phyloP scores from a whole-genome alignment of 2,113 vertebrate species.

The Geococcyx californianus region DNA sequence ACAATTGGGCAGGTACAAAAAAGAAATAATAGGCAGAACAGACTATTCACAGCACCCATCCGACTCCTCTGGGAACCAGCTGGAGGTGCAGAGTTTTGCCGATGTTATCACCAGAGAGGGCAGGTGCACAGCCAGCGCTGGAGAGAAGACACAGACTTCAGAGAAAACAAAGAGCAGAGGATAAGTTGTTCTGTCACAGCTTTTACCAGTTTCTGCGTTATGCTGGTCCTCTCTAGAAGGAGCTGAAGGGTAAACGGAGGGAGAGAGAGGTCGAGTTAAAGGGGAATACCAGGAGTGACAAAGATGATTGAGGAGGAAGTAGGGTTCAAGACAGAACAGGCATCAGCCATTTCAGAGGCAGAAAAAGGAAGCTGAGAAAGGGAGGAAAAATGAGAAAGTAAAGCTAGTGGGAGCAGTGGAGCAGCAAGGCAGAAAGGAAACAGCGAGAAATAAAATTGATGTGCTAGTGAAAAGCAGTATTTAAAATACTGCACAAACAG shows the following conservation, averaged over 20 bases:
- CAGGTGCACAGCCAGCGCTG: not conserved
- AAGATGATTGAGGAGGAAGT: rapidly evolving
- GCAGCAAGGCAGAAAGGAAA: not conserved
- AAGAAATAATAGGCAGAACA: not conserved
- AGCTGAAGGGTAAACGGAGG: not conserved
- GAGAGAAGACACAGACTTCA: not conserved
- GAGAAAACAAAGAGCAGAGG: not conserved
- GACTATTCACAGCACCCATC: not conserved
- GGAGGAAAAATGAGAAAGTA: not conserved
- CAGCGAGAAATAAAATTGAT: not conserved
- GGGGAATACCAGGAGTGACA: not conserved
- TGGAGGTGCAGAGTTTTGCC: not conserved
- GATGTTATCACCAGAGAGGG: not conserved
- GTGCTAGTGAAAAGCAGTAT: not conserved
- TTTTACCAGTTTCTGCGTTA: not conserved
- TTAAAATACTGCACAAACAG: not conserved
- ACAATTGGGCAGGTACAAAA: not conserved
- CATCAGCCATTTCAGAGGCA: not conserved
- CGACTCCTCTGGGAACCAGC: not conserved
- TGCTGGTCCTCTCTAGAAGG: not conserved
- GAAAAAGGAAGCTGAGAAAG: not conserved
- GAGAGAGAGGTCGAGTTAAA: not conserved
- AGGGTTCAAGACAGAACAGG: not conserved
- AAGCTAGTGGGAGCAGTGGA: not conserved
- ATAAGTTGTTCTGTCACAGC: not conserved